phyloP scores from a whole-genome alignment of 2,888 invertebrate genomes.

The Platynereis dumerilii region DNA sequence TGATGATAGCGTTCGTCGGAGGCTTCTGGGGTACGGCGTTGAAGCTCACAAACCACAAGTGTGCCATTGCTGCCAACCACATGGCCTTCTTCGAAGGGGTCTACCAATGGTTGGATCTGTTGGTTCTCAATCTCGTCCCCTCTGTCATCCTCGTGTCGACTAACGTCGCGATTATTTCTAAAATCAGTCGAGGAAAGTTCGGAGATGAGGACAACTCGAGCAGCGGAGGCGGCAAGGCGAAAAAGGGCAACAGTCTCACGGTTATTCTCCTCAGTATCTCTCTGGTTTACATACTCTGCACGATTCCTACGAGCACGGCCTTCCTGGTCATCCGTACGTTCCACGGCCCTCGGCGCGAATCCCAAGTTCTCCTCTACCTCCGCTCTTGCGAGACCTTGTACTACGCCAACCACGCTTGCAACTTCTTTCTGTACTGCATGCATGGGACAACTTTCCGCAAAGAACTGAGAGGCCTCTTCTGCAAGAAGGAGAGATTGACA shows the following conservation, averaged over 20 bases:
- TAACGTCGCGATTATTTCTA: neutral
- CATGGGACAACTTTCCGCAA: slow-evolving; percentile 2
- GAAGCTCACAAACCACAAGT: too few species aligned
- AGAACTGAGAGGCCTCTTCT: neutral
- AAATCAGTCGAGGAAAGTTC: neutral
- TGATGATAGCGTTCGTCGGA: too few species aligned
- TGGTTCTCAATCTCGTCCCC: slow-evolving; percentile 4
- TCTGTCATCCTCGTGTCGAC: neutral
- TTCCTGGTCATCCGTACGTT: slow-evolving; percentile 4
- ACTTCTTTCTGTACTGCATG: slow-evolving; percentile 4
- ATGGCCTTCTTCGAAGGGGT: neutral
- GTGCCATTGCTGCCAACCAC: too few species aligned
- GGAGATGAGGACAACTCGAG: neutral
- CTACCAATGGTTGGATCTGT: slow-evolving; percentile 1
- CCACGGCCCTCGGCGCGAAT: neutral
- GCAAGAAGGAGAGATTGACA: neutral
- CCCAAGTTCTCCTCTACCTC: neutral
- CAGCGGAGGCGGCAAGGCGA: neutral
- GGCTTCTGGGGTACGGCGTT: too few species aligned
- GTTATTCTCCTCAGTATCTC: slow-evolving; percentile 5
- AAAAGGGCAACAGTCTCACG: neutral
- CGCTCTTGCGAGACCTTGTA: neutral
- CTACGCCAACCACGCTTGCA: slow-evolving; percentile 2
- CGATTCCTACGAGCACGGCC: neutral
- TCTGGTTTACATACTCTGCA: slow-evolving; percentile 4